Base-by-base conservation (phyloP, 2,888 invertebrate genomes). In the Liopterus haemorrhoidalis region DNA sequence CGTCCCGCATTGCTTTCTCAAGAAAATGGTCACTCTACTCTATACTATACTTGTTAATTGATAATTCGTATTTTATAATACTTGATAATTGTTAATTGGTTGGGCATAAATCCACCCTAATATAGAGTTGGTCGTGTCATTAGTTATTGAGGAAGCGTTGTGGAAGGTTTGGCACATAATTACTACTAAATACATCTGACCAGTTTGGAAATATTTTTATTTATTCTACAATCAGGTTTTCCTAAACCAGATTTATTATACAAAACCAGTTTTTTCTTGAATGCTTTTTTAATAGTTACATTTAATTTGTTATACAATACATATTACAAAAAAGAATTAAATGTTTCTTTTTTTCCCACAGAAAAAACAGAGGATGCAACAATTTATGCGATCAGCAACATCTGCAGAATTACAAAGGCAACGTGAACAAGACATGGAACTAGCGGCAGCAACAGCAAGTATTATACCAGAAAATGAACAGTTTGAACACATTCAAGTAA, bases 381-480 rank as follows among this genome's bases (percentile, higher is more conserved):
- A 73, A 48, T 73, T 73, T 58, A 70, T 73, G 49, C 69, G 73
- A 62, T 69, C 57, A 41, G 50, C 55, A 5, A n/a, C n/a, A n/a
- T 55, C 55, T 27, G 59, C 58, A 31, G 52, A 56, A 54, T 53
- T 24, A 51, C 53, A 59, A 59, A 36, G 55, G 59, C 49, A 46
- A 54, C 63, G 54, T 63, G 70, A 54, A 64, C 67, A 49, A 59
- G 68, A 69, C 51, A 71, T 71, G 39, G 75, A 76, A 59, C 64
- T 75, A 5, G 71, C 70, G 49, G 70, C 71, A 1, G 76, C 76
- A 3, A 75, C 76, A 4, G 74, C 76, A 2, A 75, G 74, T 51
- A 76, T 76, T 52, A 12, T 45, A 22, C 32, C 45, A 21, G 38
- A 44, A 12, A 12, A 11, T 11, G 45, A 39, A 6, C 4, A 19